Percentiles rank a stretch among this genome's conserved stretches.
These are phyloP conservation scores for Laspeyria flexula DNA, from an alignment of 2,888 invertebrate genomes.

Conservation along the genomic window DNA sequence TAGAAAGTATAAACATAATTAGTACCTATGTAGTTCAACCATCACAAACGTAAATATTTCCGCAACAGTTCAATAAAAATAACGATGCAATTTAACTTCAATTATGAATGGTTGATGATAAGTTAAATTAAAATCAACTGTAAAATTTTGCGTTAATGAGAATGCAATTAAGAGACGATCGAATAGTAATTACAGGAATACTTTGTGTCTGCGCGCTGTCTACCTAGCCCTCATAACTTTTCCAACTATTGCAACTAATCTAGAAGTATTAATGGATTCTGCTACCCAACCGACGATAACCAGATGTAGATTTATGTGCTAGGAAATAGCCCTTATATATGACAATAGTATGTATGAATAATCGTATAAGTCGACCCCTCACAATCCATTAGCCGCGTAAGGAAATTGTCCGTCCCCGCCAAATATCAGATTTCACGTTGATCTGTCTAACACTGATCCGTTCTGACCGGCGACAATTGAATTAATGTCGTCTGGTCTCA, in stretches of 20 bases:
- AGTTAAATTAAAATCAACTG: slow-evolving; percentile 30
- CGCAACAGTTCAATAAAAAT: slow-evolving; percentile 12
- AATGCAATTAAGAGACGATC: slow-evolving; percentile 31
- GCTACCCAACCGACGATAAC: background rate
- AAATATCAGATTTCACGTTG: slow-evolving; percentile 84
- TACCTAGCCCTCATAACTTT: slow-evolving; percentile 10
- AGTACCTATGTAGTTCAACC: no score
- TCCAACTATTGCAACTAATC: slow-evolving; percentile 2
- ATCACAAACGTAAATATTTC: background rate
- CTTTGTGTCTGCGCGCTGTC: slow-evolving; percentile 15
- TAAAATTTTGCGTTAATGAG: slow-evolving; percentile 29
- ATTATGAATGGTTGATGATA: slow-evolving; percentile 26
- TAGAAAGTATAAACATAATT: no score
- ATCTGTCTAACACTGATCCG: slow-evolving; percentile 81
- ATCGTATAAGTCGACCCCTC: slow-evolving; percentile 64
- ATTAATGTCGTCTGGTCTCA: slow-evolving; percentile 80
- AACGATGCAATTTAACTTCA: slow-evolving; percentile 20
- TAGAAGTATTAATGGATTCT: slow-evolving; percentile 7
- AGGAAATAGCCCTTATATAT: slow-evolving; percentile 36
- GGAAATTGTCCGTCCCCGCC: slow-evolving; percentile 78
- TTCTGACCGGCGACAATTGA: slow-evolving; percentile 80
- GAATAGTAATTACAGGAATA: slow-evolving; percentile 29
- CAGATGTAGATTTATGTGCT: slow-evolving; percentile 1
- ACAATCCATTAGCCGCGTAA: slow-evolving; percentile 75
- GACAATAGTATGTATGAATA: slow-evolving; percentile 65